Base-by-base conservation (phyloP, 1,140 invertebrate species). In the Microplitis demolitor region DNA sequence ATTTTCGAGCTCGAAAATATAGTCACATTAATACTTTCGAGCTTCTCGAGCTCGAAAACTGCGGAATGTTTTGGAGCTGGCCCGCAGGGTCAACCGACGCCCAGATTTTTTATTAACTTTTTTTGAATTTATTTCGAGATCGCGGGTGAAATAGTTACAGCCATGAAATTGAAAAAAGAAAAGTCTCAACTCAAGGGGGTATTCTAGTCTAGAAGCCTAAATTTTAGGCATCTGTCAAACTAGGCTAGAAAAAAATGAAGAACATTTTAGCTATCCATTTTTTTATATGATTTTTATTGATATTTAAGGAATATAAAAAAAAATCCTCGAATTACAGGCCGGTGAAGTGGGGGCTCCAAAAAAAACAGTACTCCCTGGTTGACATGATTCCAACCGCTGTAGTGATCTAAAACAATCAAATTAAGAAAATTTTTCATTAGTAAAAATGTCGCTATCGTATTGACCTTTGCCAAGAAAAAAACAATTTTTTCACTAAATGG, bases 401-500 rank as follows among this genome's bases (percentile, higher is more conserved):
- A 37, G 53, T 34, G 14, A 56, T 34, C 34, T 68, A 13, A 68
- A 56, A 2, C 16, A 53, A 16, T 33, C 24, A 68, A 53, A 68
- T 31, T 8, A 60, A 68, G 31, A 53, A 54, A 35, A 54, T 68
- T 68, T n/a, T 54, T 68, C 6, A 68, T 68, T 31, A 68, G 33
- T 35, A 68, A 68, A 35, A 11, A 56, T 68, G 66, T 54, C 66
- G 53, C 39, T 68, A 53, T n/a, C 24, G 14, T 16, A 1, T 60
- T 60, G 56, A 60, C 4, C 16, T 31, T 9, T n/a, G 14, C 3
- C 50, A 53, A 50, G 14, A 68, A 68, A 51, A 33, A 13, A 53
- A 54, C 53, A 64, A 64, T n/a, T n/a, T n/a, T n/a, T 64, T 68
- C 33, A 9, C 14, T 34, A 68, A 68, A 68, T 68, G 66, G 45